Percentiles rank a stretch among this genome's conserved stretches.
Evolutionary conservation across 1,140 invertebrate genomes (phyloP).

Genomic region (Micrasema minimum): DNA sequence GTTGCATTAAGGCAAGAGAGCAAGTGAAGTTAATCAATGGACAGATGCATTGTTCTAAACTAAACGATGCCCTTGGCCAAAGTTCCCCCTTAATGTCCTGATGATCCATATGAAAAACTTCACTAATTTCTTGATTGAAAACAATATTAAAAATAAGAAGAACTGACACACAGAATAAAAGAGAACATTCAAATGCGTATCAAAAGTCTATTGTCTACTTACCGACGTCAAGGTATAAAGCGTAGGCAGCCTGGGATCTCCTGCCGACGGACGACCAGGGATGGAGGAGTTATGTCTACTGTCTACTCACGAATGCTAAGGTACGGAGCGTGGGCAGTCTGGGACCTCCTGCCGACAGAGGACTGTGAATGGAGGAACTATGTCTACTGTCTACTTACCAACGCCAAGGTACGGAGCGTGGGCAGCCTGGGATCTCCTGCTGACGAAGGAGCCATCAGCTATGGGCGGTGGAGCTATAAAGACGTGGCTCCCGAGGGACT

Average conservation of each 20-base stretch:
- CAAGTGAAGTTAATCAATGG: too few relatives aligned
- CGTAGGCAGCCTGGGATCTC: slow-evolving; percentile 18
- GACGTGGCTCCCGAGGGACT: slow-evolving; percentile 26
- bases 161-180: too few relatives aligned
- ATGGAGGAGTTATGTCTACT: not conserved
- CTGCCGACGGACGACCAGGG: slow-evolving; percentile 19
- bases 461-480: not conserved
- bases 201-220: too few relatives aligned
- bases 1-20: too few relatives aligned
- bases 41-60: too few relatives aligned
- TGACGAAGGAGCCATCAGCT: slow-evolving; percentile 21
- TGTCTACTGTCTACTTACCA: too few relatives aligned
- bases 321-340: slow-evolving; percentile 11
- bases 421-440: slow-evolving; percentile 25
- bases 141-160: too few relatives aligned
- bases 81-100: too few relatives aligned
- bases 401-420: slow-evolving; percentile 30
- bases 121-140: too few relatives aligned
- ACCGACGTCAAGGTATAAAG: slow-evolving; percentile 35
- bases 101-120: too few relatives aligned
- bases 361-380: not conserved
- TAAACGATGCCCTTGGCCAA: too few relatives aligned
- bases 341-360: slow-evolving; percentile 30
- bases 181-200: too few relatives aligned
- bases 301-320: slow-evolving; percentile 39